These are phyloP conservation scores for Coleophora deauratella DNA, from an alignment of 2,888 invertebrate genomes.

Conservation along the genomic window DNA sequence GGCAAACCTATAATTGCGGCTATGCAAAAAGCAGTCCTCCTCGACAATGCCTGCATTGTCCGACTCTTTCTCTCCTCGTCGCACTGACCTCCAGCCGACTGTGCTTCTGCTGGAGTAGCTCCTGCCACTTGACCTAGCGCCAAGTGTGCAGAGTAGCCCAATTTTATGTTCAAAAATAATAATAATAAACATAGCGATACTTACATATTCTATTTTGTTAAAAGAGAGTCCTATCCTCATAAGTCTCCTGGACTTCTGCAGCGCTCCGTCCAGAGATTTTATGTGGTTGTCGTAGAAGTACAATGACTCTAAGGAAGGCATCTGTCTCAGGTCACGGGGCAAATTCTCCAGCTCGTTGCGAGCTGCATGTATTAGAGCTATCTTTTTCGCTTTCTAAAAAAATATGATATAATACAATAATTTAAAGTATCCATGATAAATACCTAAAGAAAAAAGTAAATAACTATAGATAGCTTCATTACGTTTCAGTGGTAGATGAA, in stretches of 20 bases:
- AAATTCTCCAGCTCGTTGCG: conserved; percentile 81
- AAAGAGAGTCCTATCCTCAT: conserved; percentile 80
- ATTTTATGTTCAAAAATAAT: no score
- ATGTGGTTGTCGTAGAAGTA: conserved; percentile 84
- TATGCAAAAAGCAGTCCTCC: no score
- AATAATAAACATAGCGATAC: conserved; percentile 27
- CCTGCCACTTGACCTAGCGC: no score
- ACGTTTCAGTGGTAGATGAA: no score
- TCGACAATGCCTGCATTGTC: no score
- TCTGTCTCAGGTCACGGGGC: conserved; percentile 81
- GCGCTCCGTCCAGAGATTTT: conserved; percentile 79
- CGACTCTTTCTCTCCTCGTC: no score
- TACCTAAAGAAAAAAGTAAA: no score
- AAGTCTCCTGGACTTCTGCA: conserved; percentile 79
- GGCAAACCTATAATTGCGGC: no score
- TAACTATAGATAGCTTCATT: no score
- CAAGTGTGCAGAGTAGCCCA: no score
- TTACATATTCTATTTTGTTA: conserved; percentile 83
- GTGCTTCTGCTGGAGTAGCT: no score
- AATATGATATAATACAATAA: conserved; percentile 6
- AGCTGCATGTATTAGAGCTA: conserved; percentile 81
- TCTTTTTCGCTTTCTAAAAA: conserved; percentile 73
- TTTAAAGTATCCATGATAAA: not conserved
- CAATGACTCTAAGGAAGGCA: conserved; percentile 79
- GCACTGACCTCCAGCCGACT: no score